Evolutionary conservation across 2,113 vertebrate genomes (phyloP).

Genomic region (Festucalex cinctus): DNA sequence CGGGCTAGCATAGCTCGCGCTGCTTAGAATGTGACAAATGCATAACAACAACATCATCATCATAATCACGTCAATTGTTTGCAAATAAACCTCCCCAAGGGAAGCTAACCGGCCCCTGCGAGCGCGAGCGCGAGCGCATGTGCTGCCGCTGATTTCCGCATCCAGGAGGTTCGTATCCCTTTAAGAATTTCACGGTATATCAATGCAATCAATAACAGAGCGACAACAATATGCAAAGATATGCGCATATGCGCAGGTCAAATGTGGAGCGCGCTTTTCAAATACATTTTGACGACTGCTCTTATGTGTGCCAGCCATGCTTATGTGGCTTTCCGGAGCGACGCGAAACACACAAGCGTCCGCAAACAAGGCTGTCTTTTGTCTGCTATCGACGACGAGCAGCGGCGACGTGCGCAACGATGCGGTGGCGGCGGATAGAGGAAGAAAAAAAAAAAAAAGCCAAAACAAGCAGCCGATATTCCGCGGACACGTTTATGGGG

Average conservation of each 20-base stretch:
- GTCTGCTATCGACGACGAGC: slow-evolving; percentile 69
- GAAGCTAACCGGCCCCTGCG: slow-evolving; percentile 17
- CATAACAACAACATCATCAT: not conserved
- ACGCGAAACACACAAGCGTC: slow-evolving; percentile 40
- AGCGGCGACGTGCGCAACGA: slow-evolving; percentile 73
- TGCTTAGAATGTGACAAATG: slow-evolving; percentile 3
- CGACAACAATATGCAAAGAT: slow-evolving; percentile 77
- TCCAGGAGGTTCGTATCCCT: slow-evolving; percentile 69
- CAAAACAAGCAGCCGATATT: slow-evolving; percentile 34
- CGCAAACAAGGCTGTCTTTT: slow-evolving; percentile 64
- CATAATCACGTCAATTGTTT: not conserved
- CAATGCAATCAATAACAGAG: slow-evolving; percentile 77
- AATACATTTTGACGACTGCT: slow-evolving; percentile 76
- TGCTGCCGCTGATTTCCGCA: slow-evolving; percentile 60
- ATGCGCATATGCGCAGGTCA: slow-evolving; percentile 78
- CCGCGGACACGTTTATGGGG: slow-evolving; percentile 42
- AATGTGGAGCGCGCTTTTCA: slow-evolving; percentile 77
- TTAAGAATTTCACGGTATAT: slow-evolving; percentile 76
- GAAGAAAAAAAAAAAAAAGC: not conserved
- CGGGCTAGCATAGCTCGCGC: slow-evolving; percentile 8
- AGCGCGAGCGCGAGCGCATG: slow-evolving; percentile 16
- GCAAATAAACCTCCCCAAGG: slow-evolving; percentile 22
- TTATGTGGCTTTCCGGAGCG: slow-evolving; percentile 31
- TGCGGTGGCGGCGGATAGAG: slow-evolving; percentile 65
- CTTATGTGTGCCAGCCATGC: slow-evolving; percentile 67